phyloP scores from a whole-genome alignment of 1,140 invertebrate species.

The Maniola jurtina region DNA sequence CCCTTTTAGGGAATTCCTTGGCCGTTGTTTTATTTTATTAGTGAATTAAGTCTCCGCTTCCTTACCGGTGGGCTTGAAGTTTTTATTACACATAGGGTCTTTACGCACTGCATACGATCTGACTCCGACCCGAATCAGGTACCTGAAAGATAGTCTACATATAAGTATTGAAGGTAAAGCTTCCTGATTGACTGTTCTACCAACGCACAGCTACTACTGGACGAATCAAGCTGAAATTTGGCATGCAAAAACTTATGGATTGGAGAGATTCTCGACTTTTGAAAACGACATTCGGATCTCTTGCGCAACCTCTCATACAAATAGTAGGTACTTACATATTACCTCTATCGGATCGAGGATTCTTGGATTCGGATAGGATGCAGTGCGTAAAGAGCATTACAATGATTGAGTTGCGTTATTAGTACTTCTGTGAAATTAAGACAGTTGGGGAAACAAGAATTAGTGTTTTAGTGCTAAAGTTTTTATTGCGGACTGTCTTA shows the following conservation, averaged over 20 bases:
- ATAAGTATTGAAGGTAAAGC: no score
- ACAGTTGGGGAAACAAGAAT: not conserved
- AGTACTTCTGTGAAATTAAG: slow-evolving; percentile 5
- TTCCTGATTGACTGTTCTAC: no score
- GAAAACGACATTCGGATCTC: not conserved
- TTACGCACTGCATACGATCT: not conserved
- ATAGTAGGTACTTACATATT: not conserved
- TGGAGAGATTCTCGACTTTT: not conserved
- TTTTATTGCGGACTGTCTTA: slow-evolving; percentile 2
- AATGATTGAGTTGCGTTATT: not conserved
- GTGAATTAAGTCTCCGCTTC: slow-evolving; percentile 27
- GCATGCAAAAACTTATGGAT: no score
- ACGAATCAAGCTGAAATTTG: no score
- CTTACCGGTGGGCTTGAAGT: slow-evolving; percentile 14
- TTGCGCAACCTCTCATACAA: not conserved
- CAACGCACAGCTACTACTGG: no score
- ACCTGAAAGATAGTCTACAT: no score
- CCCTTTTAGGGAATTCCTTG: slow-evolving; percentile 46
- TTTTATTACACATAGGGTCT: slow-evolving; percentile 25
- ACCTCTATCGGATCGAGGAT: not conserved
- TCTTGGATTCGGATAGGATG: not conserved
- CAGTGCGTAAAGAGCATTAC: not conserved
- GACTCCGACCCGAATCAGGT: not conserved
- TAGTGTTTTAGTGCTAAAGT: not conserved
- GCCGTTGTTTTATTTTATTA: slow-evolving; percentile 42